Evolutionary conservation across 2,888 invertebrate species (phyloP).

Genomic region (Meiosimyza decipiens): DNA sequence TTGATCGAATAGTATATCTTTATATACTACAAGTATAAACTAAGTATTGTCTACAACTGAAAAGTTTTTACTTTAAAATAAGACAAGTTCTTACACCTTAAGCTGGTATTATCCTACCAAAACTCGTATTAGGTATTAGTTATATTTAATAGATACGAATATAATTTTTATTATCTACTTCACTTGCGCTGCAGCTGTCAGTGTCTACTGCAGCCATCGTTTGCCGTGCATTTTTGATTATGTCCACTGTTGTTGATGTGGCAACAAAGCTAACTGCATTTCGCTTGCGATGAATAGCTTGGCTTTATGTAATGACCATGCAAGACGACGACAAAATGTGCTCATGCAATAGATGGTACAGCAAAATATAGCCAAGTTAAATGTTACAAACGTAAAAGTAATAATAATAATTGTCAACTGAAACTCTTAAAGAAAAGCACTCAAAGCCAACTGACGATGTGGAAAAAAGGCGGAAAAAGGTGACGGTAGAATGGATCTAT

Average conservation of each 20-base stretch:
- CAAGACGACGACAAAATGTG: neutral
- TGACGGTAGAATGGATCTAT: neutral
- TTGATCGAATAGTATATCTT: too few relatives aligned
- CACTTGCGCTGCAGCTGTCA: neutral
- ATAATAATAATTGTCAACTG: neutral
- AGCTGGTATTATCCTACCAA: too few relatives aligned
- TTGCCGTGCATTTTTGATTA: neutral
- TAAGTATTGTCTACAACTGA: too few relatives aligned
- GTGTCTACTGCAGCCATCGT: neutral
- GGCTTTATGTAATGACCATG: neutral
- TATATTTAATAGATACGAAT: too few relatives aligned
- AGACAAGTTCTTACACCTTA: too few relatives aligned
- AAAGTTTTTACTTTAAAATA: too few relatives aligned
- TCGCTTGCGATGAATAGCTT: neutral
- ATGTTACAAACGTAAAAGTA: neutral
- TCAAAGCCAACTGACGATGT: neutral
- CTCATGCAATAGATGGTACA: too few relatives aligned
- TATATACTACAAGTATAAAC: too few relatives aligned
- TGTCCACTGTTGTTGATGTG: neutral
- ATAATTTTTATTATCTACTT: too few relatives aligned
- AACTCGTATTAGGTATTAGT: too few relatives aligned
- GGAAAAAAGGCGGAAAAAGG: neutral
- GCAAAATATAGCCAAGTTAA: neutral
- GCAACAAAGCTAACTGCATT: constrained; percentile 3
- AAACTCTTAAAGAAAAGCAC: neutral